Base-by-base conservation (phyloP, 2,888 invertebrate genomes). In the Drosophila neutralis region DNA sequence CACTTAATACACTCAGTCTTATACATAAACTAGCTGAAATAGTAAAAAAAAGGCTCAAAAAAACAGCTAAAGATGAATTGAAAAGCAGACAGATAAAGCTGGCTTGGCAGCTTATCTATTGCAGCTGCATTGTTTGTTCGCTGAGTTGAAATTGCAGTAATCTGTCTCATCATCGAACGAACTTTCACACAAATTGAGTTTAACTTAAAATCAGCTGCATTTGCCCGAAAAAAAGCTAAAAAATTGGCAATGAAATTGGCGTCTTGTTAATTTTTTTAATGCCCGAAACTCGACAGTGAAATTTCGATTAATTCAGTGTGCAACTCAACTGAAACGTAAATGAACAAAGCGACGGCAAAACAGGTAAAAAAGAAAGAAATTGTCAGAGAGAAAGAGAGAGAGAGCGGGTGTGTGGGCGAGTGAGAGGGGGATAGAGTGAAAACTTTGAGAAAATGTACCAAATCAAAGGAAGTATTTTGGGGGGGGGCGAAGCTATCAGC, bases 241-340 rank as follows among this genome's bases (percentile, higher is more conserved):
- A 38, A 60, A 70, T 48, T 38, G 64, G 15, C 8, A 21, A 7
- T 18, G 11, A 15, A 45, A 21, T 42, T 58, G 2, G 24, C 4
- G 24, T 49, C 45, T 40, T 24, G 65, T 77, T 77, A 73, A 77
- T 73, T 77, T 69, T 24, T 61, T 27, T 65, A 78, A 65, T 78
- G 71, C 60, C 4, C 18, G 24, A 36, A 53, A 21, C n/a, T 40
- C 48, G 36, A 2, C 15, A 69, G 58, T 45, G 52, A 56, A 88
- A 86, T 89, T 84, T 87, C 73, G 82, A 79, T 87, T 87, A 89
- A 89, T 85, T 89, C 71, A 58, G 79, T 76, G 79, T 79, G 82
- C 84, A 89, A 59, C 69, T 79, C 75, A 79, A 79, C 72, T 72
- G 74, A 70, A 86, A 83, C 76, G 82, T 76, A 75, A 89, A 76